Percentiles rank a stretch among this genome's conserved stretches.
Evolutionary conservation across 1,140 invertebrate species (phyloP).

Genomic region (Neuroterus valhalla): DNA sequence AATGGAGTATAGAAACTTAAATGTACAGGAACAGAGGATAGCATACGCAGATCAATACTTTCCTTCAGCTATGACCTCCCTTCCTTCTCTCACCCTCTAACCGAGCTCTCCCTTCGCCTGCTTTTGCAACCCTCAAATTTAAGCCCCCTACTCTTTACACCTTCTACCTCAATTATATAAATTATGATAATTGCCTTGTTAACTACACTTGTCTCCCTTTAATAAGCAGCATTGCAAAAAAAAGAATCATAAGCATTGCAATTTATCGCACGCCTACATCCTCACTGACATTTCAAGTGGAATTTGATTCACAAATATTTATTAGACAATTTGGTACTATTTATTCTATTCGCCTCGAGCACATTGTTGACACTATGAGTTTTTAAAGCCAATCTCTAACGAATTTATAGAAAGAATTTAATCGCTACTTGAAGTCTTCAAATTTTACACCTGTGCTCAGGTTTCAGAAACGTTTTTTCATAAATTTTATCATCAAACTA

Average conservation of each 20-base stretch:
- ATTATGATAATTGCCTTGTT: conserved; percentile 1
- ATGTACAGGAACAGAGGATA: conserved; percentile 69
- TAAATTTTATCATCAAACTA: neutral
- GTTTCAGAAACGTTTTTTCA: too few relatives aligned
- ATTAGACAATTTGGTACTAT: too few relatives aligned
- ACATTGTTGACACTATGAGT: too few relatives aligned
- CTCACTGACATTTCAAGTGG: neutral
- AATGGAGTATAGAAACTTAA: conserved; percentile 41
- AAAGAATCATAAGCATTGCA: neutral
- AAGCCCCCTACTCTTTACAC: conserved; percentile 46
- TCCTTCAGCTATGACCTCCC: conserved; percentile 70
- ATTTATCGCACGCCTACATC: neutral
- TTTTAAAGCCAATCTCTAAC: too few relatives aligned
- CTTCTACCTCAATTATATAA: conserved; percentile 29
- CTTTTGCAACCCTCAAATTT: conserved; percentile 64
- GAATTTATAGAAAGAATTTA: too few relatives aligned
- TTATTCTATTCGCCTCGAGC: too few relatives aligned
- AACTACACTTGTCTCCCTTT: conserved; percentile 17
- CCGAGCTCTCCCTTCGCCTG: conserved; percentile 42
- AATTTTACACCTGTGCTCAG: too few relatives aligned
- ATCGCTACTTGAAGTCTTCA: too few relatives aligned
- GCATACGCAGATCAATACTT: conserved; percentile 74
- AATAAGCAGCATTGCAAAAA: neutral
- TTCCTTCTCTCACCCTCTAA: conserved; percentile 51
- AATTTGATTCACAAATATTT: too few relatives aligned